Percentiles rank a stretch among this genome's conserved stretches.
These are phyloP conservation scores for Alentia gelatinosa DNA, from an alignment of 2,888 invertebrate genomes.

Conservation along the genomic window DNA sequence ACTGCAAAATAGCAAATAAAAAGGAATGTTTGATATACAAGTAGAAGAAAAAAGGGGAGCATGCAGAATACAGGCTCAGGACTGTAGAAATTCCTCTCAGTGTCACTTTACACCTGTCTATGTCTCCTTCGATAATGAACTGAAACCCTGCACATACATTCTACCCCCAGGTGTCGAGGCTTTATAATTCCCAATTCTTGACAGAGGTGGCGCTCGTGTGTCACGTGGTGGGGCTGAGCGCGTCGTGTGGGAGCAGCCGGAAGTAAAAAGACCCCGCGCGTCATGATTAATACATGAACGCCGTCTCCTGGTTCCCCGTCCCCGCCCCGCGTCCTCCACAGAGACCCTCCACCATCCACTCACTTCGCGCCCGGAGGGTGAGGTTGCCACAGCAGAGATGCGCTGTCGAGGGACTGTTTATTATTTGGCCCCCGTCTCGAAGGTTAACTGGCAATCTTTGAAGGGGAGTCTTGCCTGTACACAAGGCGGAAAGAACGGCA, in stretches of 20 bases:
- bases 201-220: background rate
- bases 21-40: no score
- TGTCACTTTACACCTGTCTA: background rate
- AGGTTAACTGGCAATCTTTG: conserved; percentile 45
- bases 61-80: background rate
- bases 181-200: background rate
- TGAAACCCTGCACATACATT: background rate
- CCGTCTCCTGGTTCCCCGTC: background rate
- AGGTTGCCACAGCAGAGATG: background rate
- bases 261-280: background rate
- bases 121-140: background rate
- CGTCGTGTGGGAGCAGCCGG: background rate
- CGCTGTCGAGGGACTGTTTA: conserved; percentile 22
- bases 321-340: background rate
- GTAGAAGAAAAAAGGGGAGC: background rate
- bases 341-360: background rate
- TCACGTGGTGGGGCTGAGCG: background rate
- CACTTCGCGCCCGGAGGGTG: background rate
- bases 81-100: background rate
- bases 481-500: background rate
- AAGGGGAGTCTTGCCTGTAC: background rate
- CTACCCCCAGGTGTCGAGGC: background rate
- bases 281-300: conserved; percentile 28
- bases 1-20: no score
- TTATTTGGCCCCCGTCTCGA: background rate